Evolutionary conservation across 1,140 invertebrate genomes (phyloP).

Genomic region (Prorops nasuta): DNA sequence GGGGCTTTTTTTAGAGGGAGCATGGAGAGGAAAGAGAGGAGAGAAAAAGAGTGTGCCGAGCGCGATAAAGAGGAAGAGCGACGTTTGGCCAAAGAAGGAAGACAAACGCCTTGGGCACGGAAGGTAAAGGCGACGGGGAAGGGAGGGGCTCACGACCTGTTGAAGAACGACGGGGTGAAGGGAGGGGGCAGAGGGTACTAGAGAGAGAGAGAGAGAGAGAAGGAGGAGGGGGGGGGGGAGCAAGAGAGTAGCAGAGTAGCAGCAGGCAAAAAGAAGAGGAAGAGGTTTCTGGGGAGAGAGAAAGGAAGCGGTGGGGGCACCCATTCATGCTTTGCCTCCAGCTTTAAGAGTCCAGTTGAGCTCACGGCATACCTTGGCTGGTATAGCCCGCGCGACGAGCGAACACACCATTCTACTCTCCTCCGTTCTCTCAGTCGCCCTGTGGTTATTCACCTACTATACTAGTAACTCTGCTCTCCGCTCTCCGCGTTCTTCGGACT

Average conservation of each 20-base stretch:
- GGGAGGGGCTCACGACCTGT: conserved; percentile 9
- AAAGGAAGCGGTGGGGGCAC: conserved; percentile 42
- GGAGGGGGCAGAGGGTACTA: neutral
- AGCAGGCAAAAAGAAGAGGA: neutral
- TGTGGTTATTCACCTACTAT: neutral
- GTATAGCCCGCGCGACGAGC: conserved; percentile 39
- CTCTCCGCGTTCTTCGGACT: too few relatives aligned
- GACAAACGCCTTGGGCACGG: conserved; percentile 20
- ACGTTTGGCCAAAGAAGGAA: conserved; percentile 2
- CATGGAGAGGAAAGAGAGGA: conserved; percentile 6
- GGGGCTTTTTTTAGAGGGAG: too few relatives aligned
- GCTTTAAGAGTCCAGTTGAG: conserved; percentile 53
- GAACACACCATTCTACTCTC: conserved; percentile 36
- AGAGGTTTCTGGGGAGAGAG: conserved; percentile 15
- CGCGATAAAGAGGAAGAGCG: too few relatives aligned
- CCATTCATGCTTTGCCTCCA: conserved; percentile 56
- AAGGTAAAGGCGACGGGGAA: conserved; percentile 10
- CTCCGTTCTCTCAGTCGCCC: neutral
- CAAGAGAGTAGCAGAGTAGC: neutral
- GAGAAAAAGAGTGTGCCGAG: too few relatives aligned
- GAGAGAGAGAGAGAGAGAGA: neutral
- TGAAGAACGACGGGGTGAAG: neutral
- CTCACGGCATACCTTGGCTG: conserved; percentile 51
- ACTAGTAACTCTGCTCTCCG: conserved; percentile 2
- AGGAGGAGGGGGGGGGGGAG: neutral